Evolutionary conservation across 2,113 vertebrate species (phyloP), one percentile per base, ranked within the genome.

Genomic region (Oryzias melastigma): DNA sequence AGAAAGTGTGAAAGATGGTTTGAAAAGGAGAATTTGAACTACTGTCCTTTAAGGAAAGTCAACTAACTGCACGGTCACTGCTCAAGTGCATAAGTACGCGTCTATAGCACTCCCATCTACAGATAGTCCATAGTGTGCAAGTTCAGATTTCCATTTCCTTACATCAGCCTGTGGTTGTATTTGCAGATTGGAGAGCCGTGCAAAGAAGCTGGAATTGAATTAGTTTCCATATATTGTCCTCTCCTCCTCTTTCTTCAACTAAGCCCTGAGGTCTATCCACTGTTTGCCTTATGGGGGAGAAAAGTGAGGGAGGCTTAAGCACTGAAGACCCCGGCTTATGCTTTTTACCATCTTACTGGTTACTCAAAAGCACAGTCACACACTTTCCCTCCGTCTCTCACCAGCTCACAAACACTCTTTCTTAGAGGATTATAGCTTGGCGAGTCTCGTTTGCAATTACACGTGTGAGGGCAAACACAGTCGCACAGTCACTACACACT

Each of bases 161-260:
- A 82, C 77, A 85, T 85, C 75, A 85, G 81, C 75, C 78, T 35
- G 45, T 70, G 71, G 71, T 80, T 75, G 71, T 85, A 82, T 88
- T 88, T 86, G 78, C 78, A 83, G 83, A 87, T 86, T 77, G 73
- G 75, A 55, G 67, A 64, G 48, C 75, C 14, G 73, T 18, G 69
- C 81, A 80, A 82, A 87, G 71, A 79, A 77, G 62, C 80, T 79
- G 83, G 75, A 89, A 88, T 89, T 88, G 86, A 89, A 89, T 89
- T 89, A 85, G 80, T 87, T 89, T 89, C 86, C 88, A 89, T 89
- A 88, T 85, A 89, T 89, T 88, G 88, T 88, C 85, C 76, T 83
- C 75, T 71, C 68, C 76, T 83, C 71, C 73, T 87, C 77, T 78
- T 78, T 78, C 74, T 75, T 68, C 66, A 44, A 67, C 83, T 87